Evolutionary conservation across 2,888 invertebrate species (phyloP).

Genomic region (Cyclophora albipunctata): DNA sequence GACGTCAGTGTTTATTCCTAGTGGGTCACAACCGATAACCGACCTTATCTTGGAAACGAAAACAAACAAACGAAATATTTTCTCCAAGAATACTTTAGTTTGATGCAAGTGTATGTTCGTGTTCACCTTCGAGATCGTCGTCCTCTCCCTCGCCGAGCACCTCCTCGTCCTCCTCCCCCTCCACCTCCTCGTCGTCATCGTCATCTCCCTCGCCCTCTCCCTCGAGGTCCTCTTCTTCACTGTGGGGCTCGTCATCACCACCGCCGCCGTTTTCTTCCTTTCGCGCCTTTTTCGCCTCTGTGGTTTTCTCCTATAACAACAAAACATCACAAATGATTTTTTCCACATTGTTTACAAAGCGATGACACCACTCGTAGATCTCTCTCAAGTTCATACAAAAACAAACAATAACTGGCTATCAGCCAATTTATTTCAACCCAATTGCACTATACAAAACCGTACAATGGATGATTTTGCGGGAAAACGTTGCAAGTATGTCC

Average conservation of each 20-base stretch:
- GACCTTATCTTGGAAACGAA: not conserved
- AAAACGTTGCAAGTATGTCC: conserved; percentile 33
- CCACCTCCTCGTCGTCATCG: conserved; percentile 76
- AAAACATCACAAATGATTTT: conserved; percentile 6
- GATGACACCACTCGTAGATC: conserved; percentile 21
- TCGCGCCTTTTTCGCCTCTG: conserved; percentile 86
- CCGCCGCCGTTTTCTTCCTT: conserved; percentile 86
- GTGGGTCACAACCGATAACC: not conserved
- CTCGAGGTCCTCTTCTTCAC: conserved; percentile 80
- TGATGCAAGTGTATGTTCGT: not conserved
- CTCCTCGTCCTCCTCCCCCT: conserved; percentile 79
- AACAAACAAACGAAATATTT: not conserved
- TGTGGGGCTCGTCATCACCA: conserved; percentile 74
- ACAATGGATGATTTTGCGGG: conserved; percentile 31
- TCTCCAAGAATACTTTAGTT: not conserved
- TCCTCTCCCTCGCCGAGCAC: conserved; percentile 78
- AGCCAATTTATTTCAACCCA: conserved; percentile 42
- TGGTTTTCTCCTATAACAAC: conserved; percentile 78
- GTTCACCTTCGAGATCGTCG: conserved; percentile 78
- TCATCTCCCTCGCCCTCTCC: conserved; percentile 76
- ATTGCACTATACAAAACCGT: conserved; percentile 23
- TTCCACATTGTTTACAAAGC: conserved; percentile 29
- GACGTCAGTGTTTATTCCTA: conserved; percentile 8
- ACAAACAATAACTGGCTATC: conserved; percentile 49
- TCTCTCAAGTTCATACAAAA: conserved; percentile 37